Evolutionary conservation across 2,113 vertebrate genomes (phyloP), one percentile per base, ranked within the genome.

Genomic region (Lampris incognitus): DNA sequence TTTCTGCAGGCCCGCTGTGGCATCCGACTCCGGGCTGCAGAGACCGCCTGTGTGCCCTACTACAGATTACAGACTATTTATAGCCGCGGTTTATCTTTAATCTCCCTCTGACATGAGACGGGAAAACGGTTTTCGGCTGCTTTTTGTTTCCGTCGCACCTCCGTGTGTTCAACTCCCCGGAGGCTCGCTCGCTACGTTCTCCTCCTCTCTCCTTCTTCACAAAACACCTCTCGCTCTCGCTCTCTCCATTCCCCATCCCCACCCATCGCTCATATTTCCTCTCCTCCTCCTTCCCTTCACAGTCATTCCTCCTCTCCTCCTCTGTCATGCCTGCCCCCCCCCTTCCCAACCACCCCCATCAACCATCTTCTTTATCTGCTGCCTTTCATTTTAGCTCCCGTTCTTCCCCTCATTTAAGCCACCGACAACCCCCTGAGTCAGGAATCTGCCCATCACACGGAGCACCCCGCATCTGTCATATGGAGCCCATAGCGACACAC

Each of bases 1-100:
- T 72, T 70, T 66, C 38, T 39, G 13, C 64, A 2, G 46, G 36
- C 13, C 56, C 37, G 46, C 68, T 52, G 63, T 76, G 55, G 44
- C 65, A 51, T 79, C 64, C 80, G 66, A 84, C 63, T 71, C 69
- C 9, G 52, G 24, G 8, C 51, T 84, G 40, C 11, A 52, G 46
- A n/a, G 36, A 65, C 79, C 58, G 72, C 65, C 64, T 78, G 51
- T 60, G 50, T 60, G 50, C 57, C 65, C 66, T 76, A 55, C 57
- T n/a, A 73, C 79, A 82, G 90, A 90, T 90, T 88, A 89, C 46
- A 69, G 60, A 79, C 85, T 91, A 91, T 92, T 87, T 86, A 88
- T 89, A 92, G 84, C 75, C 24, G 3, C 13, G 10, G 79, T 81
- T 88, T 85, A 82, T 89, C 89, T 89, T 89, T 90, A 87, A 91